phyloP scores from a whole-genome alignment of 2,888 invertebrate genomes.

The Eulithis testata region DNA sequence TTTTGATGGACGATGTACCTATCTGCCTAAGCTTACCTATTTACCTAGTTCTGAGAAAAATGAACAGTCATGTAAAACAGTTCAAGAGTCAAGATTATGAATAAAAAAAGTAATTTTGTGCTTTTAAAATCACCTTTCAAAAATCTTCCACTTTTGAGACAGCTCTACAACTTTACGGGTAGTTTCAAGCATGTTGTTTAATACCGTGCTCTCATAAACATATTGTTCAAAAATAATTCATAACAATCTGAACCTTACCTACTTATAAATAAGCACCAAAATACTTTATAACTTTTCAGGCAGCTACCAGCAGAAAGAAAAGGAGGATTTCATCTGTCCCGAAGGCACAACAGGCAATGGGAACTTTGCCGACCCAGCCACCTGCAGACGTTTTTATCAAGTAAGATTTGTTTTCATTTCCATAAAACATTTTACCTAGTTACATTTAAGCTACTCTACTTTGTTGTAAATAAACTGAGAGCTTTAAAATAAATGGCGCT shows the following conservation, averaged over 20 bases:
- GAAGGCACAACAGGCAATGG: slow-evolving; percentile 91
- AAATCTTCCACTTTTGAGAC: background rate
- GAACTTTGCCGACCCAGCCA: slow-evolving; percentile 95
- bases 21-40: too few species aligned
- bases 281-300: slow-evolving; percentile 58
- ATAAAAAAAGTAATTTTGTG: too few species aligned
- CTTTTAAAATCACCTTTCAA: too few species aligned
- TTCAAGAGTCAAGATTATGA: too few species aligned
- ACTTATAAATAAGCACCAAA: slow-evolving; percentile 5
- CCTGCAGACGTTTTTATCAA: slow-evolving; percentile 95
- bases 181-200: background rate
- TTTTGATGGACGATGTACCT: too few species aligned
- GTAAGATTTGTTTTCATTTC: slow-evolving; percentile 73
- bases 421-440: slow-evolving; percentile 14
- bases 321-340: slow-evolving; percentile 91
- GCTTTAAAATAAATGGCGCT: too few species aligned
- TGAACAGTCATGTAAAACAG: too few species aligned
- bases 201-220: background rate
- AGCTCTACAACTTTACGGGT: background rate
- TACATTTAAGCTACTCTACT: background rate
- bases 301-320: slow-evolving; percentile 79
- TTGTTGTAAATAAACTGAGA: slow-evolving; percentile 1
- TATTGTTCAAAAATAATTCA: background rate
- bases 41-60: too few species aligned
- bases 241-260: background rate